Percentiles rank a stretch among this genome's conserved stretches.
Conservation (phyloP, 2,888 invertebrate genomes). For the Thumatha senex region DNA sequence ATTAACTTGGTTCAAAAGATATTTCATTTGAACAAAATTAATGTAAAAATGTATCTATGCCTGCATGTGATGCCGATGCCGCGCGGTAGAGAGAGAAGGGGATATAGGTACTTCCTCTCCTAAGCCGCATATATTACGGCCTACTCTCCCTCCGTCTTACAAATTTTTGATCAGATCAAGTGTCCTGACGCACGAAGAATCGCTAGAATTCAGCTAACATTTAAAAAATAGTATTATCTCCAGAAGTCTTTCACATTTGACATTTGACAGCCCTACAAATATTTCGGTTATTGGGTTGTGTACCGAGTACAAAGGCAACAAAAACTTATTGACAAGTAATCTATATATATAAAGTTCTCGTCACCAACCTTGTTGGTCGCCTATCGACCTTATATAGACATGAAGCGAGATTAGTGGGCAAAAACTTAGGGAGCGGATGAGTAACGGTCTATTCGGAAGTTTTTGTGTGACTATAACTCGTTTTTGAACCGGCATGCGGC, state of each 20-base stretch:
- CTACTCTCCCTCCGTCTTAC: too few relatives aligned
- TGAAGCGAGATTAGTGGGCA: conserved; percentile 18
- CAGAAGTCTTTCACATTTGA: neutral
- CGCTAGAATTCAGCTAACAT: too few relatives aligned
- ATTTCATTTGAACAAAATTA: too few relatives aligned
- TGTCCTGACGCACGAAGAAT: too few relatives aligned
- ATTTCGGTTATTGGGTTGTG: conserved; percentile 4
- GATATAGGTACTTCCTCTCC: too few relatives aligned
- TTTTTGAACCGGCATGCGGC: neutral
- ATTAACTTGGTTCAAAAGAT: too few relatives aligned
- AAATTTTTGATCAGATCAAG: too few relatives aligned
- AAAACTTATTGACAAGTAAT: conserved; percentile 21
- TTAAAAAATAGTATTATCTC: too few relatives aligned
- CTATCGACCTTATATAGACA: conserved; percentile 24
- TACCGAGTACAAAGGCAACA: conserved; percentile 7
- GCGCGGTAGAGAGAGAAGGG: too few relatives aligned
- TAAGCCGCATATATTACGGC: too few relatives aligned
- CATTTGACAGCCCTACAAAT: conserved; percentile 3
- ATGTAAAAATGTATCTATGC: too few relatives aligned
- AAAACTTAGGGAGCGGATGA: conserved; percentile 21
- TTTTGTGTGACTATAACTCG: conserved; percentile 1
- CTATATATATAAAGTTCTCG: conserved; percentile 32
- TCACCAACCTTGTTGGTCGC: conserved; percentile 21
- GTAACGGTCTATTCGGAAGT: conserved; percentile 4
- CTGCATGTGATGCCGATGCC: too few relatives aligned